phyloP scores from a whole-genome alignment of 2,888 invertebrate species.

The Diplazon laetatorius region DNA sequence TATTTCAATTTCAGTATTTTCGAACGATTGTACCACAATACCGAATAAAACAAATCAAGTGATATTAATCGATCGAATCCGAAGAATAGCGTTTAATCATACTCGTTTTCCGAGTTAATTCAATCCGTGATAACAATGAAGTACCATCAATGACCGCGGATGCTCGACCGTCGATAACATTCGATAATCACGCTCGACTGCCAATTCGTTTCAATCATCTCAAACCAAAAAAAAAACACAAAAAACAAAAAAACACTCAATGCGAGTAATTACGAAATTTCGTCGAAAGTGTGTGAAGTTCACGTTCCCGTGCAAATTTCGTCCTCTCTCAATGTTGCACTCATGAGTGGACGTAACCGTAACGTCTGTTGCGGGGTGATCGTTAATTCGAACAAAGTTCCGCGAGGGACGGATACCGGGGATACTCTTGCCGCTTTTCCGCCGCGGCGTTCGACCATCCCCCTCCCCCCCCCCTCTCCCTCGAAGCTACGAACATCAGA shows the following conservation, averaged over 20 bases:
- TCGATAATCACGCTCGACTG: too few relatives aligned
- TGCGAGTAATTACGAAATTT: conserved; percentile 19
- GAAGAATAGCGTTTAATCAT: too few relatives aligned
- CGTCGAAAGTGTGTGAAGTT: conserved; percentile 5
- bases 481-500: conserved; percentile 24
- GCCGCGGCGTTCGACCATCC: not conserved
- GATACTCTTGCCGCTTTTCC: conserved; percentile 17
- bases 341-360: conserved; percentile 41
- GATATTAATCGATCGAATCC: too few relatives aligned
- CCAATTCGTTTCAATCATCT: too few relatives aligned
- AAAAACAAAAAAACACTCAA: not conserved
- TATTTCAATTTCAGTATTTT: too few relatives aligned
- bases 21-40: too few relatives aligned
- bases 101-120: too few relatives aligned
- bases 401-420: conserved; percentile 23
- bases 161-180: too few relatives aligned
- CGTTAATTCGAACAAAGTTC: conserved; percentile 58
- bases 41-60: too few relatives aligned
- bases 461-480: not conserved
- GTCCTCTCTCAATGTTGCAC: conserved; percentile 12
- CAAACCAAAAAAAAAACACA: too few relatives aligned
- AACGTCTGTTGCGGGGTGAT: conserved; percentile 42
- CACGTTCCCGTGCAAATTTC: conserved; percentile 11
- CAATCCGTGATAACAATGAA: too few relatives aligned
- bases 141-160: too few relatives aligned